Base-by-base conservation (phyloP, 2,888 invertebrate genomes). In the Rotaria macrura region DNA sequence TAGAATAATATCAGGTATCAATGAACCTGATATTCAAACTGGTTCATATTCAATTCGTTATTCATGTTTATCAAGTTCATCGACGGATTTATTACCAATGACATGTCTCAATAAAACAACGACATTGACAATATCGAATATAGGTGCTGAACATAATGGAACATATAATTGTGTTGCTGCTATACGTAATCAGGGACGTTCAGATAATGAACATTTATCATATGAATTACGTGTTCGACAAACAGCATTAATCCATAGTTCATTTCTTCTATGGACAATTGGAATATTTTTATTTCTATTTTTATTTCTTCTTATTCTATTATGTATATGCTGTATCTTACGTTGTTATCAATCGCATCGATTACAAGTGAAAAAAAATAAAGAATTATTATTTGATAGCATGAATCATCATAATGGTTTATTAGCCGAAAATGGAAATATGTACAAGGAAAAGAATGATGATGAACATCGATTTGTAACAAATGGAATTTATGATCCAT, bases 81-180 rank as follows among this genome's bases (percentile, higher is more conserved):
- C 65, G 7, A 65, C 20, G 20, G 65, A 65, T 65, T 34, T 34
- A 65, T 43, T 10, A 79, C 43, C 43, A n/a, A 5, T 25, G n/a
- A 23, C 40, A 38, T 79, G 79, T 79, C 38, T 79, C 4, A 79
- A 79, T 43, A 43, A 43, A 79, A 43, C 79, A 43, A 43, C 79
- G 43, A 79, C 43, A 43, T 43, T 79, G 43, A 79, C 79, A 43
- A 79, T 79, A n/a, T 43, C 79, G 14, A 43, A 79, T 79, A 79
- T 79, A 23, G 79, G 79, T n/a, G 6, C 43, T 10, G 79, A 79
- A 79, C 79, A 79, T 79, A 79, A 79, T 79, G 79, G 79, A 43
- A 79, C 79, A 23, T 79, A 79, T 43, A 79, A 79, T 79, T 79
- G 79, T 79, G 79, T 79, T 25, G 79, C 79, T 40, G 79, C 79